Evolutionary conservation across 2,888 invertebrate genomes (phyloP), one percentile per base, ranked within the genome.

Genomic region (Aricia artaxerxes): DNA sequence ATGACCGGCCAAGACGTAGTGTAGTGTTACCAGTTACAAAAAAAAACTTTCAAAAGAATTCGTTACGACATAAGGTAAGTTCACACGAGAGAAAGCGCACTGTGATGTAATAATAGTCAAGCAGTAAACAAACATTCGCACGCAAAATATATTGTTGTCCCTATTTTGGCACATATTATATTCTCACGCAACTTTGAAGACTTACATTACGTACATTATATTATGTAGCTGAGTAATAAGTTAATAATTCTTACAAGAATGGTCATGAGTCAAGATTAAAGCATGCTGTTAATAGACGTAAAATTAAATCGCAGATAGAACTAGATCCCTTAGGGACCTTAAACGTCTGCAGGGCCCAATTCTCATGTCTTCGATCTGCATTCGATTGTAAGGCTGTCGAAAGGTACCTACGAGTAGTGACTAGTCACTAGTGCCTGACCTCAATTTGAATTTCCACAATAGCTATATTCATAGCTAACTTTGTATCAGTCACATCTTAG

Each of bases 41-140:
- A 24, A 24, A 16, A 38, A 16, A 69, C 69, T 69, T 69, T 69
- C 69, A 16, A 69, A 69, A 69, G 16, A 35, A 38, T 69, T 69
- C 38, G 69, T 69, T 69, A 38, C 69, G 35, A 38, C 35, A 69
- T 38, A 35, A 35, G 69, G 69, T 69, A 69, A 64, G 64, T 64
- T 64, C 0, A 64, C 64, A 31, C 31, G 9, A 38, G 69, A 69
- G 69, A 69, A 69, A 69, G 35, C 69, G 35, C 69, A 35, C 35
- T 69, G 31, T 69, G 69, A 69, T 69, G 69, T 38, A 31, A 64
- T 64, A 61, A 2, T n/a, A 4, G 16, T 24, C 24, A 2, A 60
- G 2, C n/a, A 61, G 16, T 31, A 69, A 69, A 69, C 24, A 69
- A 69, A 38, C 69, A 69, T 31, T 69, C 13, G 31, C 64, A 69